Evolutionary conservation across 2,888 invertebrate genomes (phyloP), one percentile per base, ranked within the genome.

Genomic region (Drosophila hamatofila): DNA sequence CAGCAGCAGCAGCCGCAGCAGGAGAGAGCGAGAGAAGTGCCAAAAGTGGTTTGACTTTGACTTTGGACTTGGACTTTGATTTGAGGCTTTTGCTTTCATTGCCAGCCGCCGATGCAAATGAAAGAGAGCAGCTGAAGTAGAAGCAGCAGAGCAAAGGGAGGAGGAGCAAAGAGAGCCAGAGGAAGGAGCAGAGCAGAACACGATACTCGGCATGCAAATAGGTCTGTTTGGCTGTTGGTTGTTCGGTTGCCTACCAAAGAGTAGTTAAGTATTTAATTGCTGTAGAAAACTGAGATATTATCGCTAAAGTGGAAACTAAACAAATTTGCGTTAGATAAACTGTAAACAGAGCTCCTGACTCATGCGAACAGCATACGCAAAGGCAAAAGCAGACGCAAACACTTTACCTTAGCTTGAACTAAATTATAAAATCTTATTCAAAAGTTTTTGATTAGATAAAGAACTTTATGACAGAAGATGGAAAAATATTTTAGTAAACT

Each of bases 71-170:
- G 55, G 56, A 56, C 58, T 59, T 52, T 41, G 41, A 27, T 41
- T 42, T 58, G 14, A 9, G 35, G 56, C 48, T 63, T 78, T 73
- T 78, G 69, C 60, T 78, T 78, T 78, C 77, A 12, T 60, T 72
- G 21, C 42, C 65, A 63, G 23, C 30, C 30, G 30, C 30, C 30
- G 14, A 16, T 37, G 35, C 16, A 37, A 16, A 66, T 59, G 57
- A 48, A 66, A 42, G 35, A 16, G 21, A 12, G n/a, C 18, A 21
- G 21, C 4, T 2, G 7, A 12, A 21, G 12, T 2, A 9, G 18
- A 18, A 41, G 18, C n/a, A 8, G 27, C 8, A 8, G 27, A n/a
- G n/a, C n/a, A n/a, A n/a, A n/a, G n/a, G n/a, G n/a, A n/a, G n/a
- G n/a, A n/a, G n/a, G n/a, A n/a, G n/a, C n/a, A n/a, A n/a, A n/a